Evolutionary conservation across 2,888 invertebrate species (phyloP).

Genomic region (Caenorhabditis sp.): DNA sequence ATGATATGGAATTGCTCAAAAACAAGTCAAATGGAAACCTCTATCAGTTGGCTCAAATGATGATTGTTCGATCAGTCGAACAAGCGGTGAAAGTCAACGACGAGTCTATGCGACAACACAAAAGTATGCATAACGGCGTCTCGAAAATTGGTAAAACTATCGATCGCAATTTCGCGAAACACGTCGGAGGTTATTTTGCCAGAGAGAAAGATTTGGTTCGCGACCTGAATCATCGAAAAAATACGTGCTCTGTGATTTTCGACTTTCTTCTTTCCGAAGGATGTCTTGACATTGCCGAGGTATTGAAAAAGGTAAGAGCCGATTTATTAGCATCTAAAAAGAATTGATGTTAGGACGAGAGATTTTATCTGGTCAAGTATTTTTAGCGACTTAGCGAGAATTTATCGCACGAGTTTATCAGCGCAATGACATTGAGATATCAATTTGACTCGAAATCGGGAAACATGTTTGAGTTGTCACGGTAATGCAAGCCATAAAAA

Average conservation of each 20-base stretch:
- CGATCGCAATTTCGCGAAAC: constrained; percentile 74
- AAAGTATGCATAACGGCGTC: constrained; percentile 80
- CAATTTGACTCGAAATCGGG: too few relatives aligned
- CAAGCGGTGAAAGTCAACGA: constrained; percentile 17
- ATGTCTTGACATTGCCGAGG: constrained; percentile 43
- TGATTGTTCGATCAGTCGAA: constrained; percentile 36
- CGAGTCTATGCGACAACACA: constrained; percentile 74
- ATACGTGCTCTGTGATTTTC: constrained; percentile 20
- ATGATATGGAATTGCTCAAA: constrained; percentile 39
- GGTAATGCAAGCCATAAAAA: too few relatives aligned
- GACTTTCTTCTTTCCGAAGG: constrained; percentile 47
- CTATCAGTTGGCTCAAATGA: constrained; percentile 52
- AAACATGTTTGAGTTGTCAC: too few relatives aligned
- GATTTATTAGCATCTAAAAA: neutral
- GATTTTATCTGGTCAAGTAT: neutral
- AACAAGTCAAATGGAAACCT: too few relatives aligned
- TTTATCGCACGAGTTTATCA: too few relatives aligned
- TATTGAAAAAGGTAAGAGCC: constrained; percentile 55
- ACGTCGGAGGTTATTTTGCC: constrained; percentile 42
- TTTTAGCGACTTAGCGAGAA: too few relatives aligned
- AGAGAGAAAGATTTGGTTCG: constrained; percentile 53
- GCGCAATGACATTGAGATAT: too few relatives aligned
- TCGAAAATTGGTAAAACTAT: constrained; percentile 96
- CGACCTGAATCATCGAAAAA: constrained; percentile 12
- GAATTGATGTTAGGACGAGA: neutral